Evolutionary conservation across 2,113 vertebrate genomes (phyloP).

Genomic region (Oreotrochilus melanogaster): DNA sequence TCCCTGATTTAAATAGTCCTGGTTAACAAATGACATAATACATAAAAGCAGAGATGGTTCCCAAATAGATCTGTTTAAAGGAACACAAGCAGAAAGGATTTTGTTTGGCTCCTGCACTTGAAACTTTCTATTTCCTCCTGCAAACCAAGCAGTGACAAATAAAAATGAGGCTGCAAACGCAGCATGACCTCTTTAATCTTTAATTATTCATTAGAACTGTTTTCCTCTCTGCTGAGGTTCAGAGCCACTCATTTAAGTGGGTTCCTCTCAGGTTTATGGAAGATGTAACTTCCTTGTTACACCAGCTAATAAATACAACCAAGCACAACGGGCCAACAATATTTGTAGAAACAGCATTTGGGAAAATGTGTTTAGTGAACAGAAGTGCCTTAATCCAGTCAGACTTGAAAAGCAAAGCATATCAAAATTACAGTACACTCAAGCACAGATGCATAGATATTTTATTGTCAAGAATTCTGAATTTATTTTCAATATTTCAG

Average conservation of each 20-base stretch:
- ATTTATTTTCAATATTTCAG: neutral
- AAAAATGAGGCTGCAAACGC: constrained; percentile 31
- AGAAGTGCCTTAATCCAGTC: constrained; percentile 53
- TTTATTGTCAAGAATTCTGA: neutral
- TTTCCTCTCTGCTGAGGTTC: constrained; percentile 43
- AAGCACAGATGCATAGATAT: constrained; percentile 53
- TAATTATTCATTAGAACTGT: constrained; percentile 68
- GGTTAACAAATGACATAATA: constrained; percentile 28
- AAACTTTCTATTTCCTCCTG: constrained; percentile 47
- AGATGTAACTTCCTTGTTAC: constrained; percentile 33
- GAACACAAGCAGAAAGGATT: neutral
- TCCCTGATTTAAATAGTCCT: constrained; percentile 21
- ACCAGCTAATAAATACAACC: constrained; percentile 56
- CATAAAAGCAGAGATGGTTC: neutral
- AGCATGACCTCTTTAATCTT: constrained; percentile 39
- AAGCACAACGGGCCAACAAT: constrained; percentile 20
- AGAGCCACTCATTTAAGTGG: neutral
- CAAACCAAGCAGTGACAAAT: constrained; percentile 42
- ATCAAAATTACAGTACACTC: constrained; percentile 45
- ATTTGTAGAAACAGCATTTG: constrained; percentile 35
- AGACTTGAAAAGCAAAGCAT: constrained; percentile 47
- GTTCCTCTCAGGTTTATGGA: neutral
- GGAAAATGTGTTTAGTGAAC: constrained; percentile 55
- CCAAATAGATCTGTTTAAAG: constrained; percentile 10
- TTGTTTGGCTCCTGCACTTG: constrained; percentile 15